Evolutionary conservation across 2,888 invertebrate genomes (phyloP), one percentile per base, ranked within the genome.

Genomic region (Eulithis prunata): DNA sequence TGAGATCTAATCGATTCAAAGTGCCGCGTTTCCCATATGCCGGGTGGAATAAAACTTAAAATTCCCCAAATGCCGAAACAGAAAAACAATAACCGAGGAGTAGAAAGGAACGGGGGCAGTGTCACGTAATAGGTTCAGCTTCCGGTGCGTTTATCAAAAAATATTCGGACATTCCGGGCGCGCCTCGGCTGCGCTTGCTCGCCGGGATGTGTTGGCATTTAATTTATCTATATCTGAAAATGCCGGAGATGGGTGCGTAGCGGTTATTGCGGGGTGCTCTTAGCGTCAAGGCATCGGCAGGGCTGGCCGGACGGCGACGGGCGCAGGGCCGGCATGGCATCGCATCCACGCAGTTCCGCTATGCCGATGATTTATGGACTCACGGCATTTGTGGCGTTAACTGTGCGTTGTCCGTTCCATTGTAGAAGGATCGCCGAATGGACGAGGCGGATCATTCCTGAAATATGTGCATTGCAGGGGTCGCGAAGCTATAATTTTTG

Each of bases 101-200:
- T 81, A 81, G 81, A 79, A 82, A 82, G 82, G 85, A 87, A 88
- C 87, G 83, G 85, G 86, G 86, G 81, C 88, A 84, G 82, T 84
- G 87, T 88, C 90, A 90, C 91, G 91, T 91, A 91, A 91, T 91
- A 90, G 89, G 82, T 82, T 75, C 75, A 83, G 88, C 89, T 92
- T 92, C 92, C 92, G 92, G 90, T 91, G 82, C 86, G 88, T 90
- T 87, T 88, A 88, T 90, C 91, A 91, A 91, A 92, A 91, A 91
- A 87, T 92, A 90, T 90, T 91, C 84, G 89, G 88, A 81, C 90
- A 92, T 92, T 90, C 91, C 89, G 82, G 78, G 86, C 89, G 90
- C 80, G 84, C 83, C 82, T 78, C 74, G 78, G 80, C 83, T 80
- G 86, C 84, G 86, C 85, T 86, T 83, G 86, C 80, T 81, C 80